Percentiles rank a stretch among this genome's conserved stretches.
Evolutionary conservation across 2,797 vertebrate genomes (phyloP).

Genomic region (Chanos chanos): DNA sequence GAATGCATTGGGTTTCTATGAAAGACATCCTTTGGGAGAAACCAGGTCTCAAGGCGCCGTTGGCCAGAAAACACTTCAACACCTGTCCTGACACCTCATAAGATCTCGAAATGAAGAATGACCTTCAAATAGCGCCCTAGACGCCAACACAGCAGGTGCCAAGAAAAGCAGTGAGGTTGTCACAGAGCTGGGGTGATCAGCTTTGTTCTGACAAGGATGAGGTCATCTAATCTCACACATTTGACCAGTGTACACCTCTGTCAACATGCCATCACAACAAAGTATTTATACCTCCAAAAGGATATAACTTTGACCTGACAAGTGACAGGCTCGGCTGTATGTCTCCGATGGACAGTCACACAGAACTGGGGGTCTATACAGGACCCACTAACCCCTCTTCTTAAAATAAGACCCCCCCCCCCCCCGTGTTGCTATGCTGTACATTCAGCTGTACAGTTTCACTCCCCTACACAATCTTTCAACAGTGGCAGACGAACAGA

Average conservation of each 20-base stretch:
- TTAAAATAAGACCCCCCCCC: too few species aligned
- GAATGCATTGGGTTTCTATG: conserved; percentile 40
- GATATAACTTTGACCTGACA: conserved; percentile 19
- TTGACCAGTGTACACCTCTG: conserved; percentile 34
- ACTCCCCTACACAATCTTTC: too few species aligned
- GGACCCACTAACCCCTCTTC: too few species aligned
- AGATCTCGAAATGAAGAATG: neutral
- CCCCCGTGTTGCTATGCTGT: too few species aligned
- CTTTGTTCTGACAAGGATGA: conserved; percentile 31
- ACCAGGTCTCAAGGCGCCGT: neutral
- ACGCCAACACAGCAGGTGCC: neutral
- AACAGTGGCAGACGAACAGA: too few species aligned
- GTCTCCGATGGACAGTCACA: too few species aligned
- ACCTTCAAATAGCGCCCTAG: conserved; percentile 24
- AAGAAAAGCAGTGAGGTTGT: neutral
- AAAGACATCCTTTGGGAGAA: conserved; percentile 15
- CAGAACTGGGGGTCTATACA: too few species aligned
- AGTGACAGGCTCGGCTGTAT: conserved; percentile 26
- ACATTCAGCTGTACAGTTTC: too few species aligned
- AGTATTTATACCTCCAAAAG: conserved; percentile 43
- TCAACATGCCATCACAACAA: conserved; percentile 45
- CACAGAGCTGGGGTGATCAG: neutral
- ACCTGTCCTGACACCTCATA: conserved; percentile 1
- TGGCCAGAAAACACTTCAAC: neutral
- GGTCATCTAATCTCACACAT: conserved; percentile 35